phyloP scores from a whole-genome alignment of 2,113 vertebrate species.

The Syrmaticus mikado region DNA sequence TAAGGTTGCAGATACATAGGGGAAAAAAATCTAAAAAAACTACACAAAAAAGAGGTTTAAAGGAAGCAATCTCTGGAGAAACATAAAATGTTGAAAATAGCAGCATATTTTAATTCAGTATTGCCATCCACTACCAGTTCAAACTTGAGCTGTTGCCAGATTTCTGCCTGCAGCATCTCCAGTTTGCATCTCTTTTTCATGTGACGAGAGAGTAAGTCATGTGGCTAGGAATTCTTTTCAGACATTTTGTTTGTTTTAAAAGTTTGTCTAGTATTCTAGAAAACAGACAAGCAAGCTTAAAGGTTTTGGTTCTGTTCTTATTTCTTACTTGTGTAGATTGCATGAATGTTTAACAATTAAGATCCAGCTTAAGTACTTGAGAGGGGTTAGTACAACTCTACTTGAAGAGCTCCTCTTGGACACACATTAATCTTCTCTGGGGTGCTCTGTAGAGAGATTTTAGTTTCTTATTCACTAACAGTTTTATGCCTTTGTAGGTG shows the following conservation, averaged over 20 bases:
- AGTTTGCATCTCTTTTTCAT: background rate
- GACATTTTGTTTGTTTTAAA: background rate
- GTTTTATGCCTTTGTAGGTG: slow-evolving; percentile 81
- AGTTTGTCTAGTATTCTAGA: background rate
- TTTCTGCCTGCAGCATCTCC: background rate
- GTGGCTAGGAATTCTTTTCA: background rate
- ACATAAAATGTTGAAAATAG: background rate
- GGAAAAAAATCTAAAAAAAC: background rate
- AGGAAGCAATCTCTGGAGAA: background rate
- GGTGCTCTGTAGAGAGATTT: background rate
- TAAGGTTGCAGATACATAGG: background rate
- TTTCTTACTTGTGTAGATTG: background rate
- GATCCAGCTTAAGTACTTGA: background rate
- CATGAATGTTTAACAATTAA: background rate
- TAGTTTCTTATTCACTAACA: background rate
- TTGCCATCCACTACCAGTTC: background rate
- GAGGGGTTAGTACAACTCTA: background rate
- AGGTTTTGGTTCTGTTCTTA: background rate
- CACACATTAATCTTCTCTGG: background rate
- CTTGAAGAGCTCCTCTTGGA: background rate
- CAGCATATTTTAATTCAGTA: background rate
- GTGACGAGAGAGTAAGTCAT: background rate
- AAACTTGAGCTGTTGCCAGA: background rate
- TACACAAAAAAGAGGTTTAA: background rate
- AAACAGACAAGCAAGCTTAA: background rate